Percentiles rank a stretch among this genome's conserved stretches.
Conservation (phyloP, 1,140 invertebrate genomes). For the Gryon sp. region DNA sequence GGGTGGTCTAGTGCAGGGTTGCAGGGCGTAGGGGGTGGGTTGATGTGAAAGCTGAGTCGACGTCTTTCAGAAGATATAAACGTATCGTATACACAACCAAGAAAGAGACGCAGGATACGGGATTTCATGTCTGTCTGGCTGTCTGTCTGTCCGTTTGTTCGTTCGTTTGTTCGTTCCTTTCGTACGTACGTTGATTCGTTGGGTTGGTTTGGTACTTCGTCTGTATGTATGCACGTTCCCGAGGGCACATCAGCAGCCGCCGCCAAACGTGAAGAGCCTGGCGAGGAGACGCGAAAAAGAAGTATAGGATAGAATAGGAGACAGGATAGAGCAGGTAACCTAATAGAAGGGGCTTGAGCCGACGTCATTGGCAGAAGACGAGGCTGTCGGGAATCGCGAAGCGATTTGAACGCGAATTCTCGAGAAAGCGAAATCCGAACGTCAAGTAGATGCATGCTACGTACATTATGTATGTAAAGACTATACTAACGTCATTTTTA, state of each 20-base stretch:
- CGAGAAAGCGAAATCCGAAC: conserved; percentile 70
- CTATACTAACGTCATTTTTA: conserved; percentile 56
- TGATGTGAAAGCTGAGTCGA: conserved; percentile 76
- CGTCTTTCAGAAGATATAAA: conserved; percentile 72
- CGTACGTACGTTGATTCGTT: conserved; percentile 32
- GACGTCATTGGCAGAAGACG: conserved; percentile 76
- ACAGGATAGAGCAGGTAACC: conserved; percentile 76
- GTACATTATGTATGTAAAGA: conserved; percentile 62
- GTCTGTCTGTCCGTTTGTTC: conserved; percentile 60
- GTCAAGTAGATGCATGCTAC: conserved; percentile 55
- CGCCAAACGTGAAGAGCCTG: conserved; percentile 61
- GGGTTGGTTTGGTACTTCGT: conserved; percentile 29
- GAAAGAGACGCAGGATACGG: conserved; percentile 62
- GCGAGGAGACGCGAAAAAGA: conserved; percentile 58
- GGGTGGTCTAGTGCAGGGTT: conserved; percentile 52
- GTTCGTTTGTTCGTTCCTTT: conserved; percentile 34
- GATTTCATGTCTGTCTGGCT: conserved; percentile 67
- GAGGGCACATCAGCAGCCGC: conserved; percentile 72
- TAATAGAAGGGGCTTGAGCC: conserved; percentile 75
- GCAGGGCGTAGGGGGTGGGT: conserved; percentile 58
- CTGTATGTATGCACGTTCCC: conserved; percentile 54
- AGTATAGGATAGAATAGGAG: conserved; percentile 65
- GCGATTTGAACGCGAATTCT: conserved; percentile 75
- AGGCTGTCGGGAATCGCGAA: conserved; percentile 70
- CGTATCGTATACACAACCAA: conserved; percentile 59